A percentile compares a stretch with the other conserved stretches of the same genome.
phyloP scores from a whole-genome alignment of 2,113 vertebrate genomes.

The Amphiprion percula region DNA sequence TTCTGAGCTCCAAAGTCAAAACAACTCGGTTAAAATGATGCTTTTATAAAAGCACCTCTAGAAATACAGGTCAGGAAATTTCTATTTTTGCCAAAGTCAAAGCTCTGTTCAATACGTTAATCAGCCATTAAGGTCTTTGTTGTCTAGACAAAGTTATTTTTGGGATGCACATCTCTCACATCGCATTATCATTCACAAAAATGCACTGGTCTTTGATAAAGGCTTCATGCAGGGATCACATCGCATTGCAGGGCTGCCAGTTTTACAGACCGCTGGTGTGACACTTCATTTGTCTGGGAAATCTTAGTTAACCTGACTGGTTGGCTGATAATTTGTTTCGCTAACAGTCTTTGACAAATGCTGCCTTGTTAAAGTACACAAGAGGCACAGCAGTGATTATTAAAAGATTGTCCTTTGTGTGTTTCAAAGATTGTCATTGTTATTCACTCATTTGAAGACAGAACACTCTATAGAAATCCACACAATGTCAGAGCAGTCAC shows the following conservation, averaged over 20 bases:
- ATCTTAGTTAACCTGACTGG: not conserved
- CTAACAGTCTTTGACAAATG: not conserved
- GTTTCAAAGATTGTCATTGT: no score
- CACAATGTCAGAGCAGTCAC: constrained; percentile 5
- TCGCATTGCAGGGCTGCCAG: not conserved
- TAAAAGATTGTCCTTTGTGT: no score
- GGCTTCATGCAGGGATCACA: not conserved
- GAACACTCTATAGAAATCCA: constrained; percentile 6
- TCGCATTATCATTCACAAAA: constrained; percentile 61
- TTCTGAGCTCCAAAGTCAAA: not conserved
- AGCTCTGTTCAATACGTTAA: constrained; percentile 50
- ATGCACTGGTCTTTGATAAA: constrained; percentile 9
- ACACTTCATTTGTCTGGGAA: not conserved
- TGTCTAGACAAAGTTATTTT: constrained; percentile 63
- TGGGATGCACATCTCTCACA: constrained; percentile 44
- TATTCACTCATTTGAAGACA: not conserved
- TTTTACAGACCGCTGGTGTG: constrained; percentile 11
- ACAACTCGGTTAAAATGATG: not conserved
- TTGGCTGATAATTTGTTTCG: no score
- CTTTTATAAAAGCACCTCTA: constrained; percentile 33
- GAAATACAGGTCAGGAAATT: constrained; percentile 54
- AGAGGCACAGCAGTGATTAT: no score
- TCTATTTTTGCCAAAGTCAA: constrained; percentile 62
- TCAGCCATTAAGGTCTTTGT: constrained; percentile 53
- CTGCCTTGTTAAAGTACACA: not conserved